Evolutionary conservation across 2,113 vertebrate genomes (phyloP), one percentile per base, ranked within the genome.

Genomic region (Spheniscus mendiculus): DNA sequence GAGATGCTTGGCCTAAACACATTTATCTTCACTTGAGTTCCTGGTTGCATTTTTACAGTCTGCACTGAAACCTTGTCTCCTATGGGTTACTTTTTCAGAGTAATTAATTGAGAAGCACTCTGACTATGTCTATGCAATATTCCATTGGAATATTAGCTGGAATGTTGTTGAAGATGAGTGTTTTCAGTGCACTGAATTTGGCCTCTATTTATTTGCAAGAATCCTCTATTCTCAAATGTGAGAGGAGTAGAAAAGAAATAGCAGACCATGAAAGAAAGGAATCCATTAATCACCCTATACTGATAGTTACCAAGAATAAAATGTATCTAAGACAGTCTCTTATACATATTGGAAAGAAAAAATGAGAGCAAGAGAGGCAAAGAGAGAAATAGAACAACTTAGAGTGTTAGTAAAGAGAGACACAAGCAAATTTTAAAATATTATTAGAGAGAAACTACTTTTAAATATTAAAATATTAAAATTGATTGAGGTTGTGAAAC

Each of bases 401-500:
- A 47, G 20, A 59, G 52, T 45, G 65, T 89, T 94, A 93, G 53
- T 56, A 93, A 97, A 96, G 97, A 97, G 83, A 94, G 23, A 61
- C 20, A 93, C 26, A 91, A 96, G 71, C 44, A 98, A 97, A 59
- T 97, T 98, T 91, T 71, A 94, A 97, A 93, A 89, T 94, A 89
- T 95, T 98, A 95, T 96, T 89, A 58, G 45, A 96, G 72, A 97
- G 47, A 63, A 22, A 83, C 45, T 89, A 88, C 32, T 94, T 96
- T 98, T 97, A 98, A 98, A 98, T 93, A 95, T 76, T 98, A 97
- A 98, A 98, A 98, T 97, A 98, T 98, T 98, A 97, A 98, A 98
- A 98, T 97, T 98, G 91, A 98, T 98, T 96, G 96, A 98, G 94
- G 85, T 96, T 98, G 90, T 96, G 96, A 98, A 98, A 97, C 93